Conservation (phyloP, 2,113 vertebrate genomes). For the Halcyon malimbica region DNA sequence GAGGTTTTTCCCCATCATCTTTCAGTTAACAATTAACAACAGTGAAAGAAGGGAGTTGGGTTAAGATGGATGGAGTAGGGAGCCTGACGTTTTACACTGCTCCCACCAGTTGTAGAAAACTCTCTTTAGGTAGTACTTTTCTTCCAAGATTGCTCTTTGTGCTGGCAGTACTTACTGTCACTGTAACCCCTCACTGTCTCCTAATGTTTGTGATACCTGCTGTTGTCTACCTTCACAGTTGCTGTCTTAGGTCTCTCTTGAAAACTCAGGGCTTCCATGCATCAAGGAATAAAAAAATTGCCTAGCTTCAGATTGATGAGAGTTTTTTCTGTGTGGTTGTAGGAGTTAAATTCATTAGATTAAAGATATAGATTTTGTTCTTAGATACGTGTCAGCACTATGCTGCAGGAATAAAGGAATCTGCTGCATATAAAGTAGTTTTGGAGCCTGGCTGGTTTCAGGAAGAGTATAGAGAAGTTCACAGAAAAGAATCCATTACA, state of each 20-base stretch:
- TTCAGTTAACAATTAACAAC: background rate
- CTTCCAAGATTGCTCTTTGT: background rate
- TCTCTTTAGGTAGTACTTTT: background rate
- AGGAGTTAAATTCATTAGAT: background rate
- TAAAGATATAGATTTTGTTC: background rate
- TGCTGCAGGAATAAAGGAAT: background rate
- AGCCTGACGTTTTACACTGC: background rate
- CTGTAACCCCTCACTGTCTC: background rate
- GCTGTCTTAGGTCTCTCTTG: background rate
- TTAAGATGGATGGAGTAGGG: background rate
- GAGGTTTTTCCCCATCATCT: background rate
- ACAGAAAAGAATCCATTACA: background rate
- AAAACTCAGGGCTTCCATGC: background rate
- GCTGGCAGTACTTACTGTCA: background rate
- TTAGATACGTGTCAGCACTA: background rate
- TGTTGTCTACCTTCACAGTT: background rate
- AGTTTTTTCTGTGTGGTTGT: background rate
- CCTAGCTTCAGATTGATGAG: background rate
- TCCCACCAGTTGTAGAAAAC: background rate
- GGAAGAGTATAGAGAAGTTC: background rate
- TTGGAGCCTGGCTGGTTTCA: background rate
- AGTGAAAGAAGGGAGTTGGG: background rate
- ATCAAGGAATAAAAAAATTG: too few species aligned
- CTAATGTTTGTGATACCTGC: background rate
- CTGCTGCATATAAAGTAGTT: background rate